Evolutionary conservation across 1,140 invertebrate species (phyloP).

Genomic region (Stenopsyche tienmushanensis): DNA sequence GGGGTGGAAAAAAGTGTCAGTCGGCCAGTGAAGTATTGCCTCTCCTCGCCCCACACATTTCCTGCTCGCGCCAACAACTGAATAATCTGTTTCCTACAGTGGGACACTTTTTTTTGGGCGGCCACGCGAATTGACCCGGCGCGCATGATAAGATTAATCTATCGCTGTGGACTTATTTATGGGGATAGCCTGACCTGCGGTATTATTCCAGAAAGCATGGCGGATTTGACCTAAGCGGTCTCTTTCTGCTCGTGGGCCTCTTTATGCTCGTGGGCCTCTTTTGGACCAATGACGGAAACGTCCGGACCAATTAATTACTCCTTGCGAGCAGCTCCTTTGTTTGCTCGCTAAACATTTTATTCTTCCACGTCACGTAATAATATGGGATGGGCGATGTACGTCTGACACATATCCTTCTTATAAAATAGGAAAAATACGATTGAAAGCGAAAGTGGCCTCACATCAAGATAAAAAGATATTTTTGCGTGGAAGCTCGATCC

Average conservation of each 20-base stretch:
- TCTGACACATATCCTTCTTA: too few species aligned
- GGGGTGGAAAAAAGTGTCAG: constrained; percentile 29
- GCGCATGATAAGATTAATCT: constrained; percentile 26
- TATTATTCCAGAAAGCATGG: not conserved
- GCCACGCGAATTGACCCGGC: constrained; percentile 13
- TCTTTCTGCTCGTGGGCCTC: not conserved
- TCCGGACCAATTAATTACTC: not conserved
- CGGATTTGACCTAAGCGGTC: not conserved
- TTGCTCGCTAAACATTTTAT: not conserved
- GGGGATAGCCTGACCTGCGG: constrained; percentile 4
- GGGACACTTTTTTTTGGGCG: constrained; percentile 2
- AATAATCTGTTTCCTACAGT: constrained; percentile 23
- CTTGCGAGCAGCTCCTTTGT: not conserved
- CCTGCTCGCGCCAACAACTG: constrained; percentile 7
- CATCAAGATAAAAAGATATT: too few species aligned
- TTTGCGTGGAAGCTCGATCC: too few species aligned
- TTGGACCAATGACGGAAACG: not conserved
- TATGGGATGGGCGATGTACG: too few species aligned
- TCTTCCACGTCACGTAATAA: too few species aligned
- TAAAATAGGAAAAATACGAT: too few species aligned
- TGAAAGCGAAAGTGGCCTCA: too few species aligned
- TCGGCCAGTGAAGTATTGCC: constrained; percentile 23
- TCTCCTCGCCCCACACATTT: constrained; percentile 4
- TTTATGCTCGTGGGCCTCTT: not conserved
- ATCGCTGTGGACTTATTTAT: constrained; percentile 21